phyloP scores from a whole-genome alignment of 2,888 invertebrate species.

The Conus canariensis region DNA sequence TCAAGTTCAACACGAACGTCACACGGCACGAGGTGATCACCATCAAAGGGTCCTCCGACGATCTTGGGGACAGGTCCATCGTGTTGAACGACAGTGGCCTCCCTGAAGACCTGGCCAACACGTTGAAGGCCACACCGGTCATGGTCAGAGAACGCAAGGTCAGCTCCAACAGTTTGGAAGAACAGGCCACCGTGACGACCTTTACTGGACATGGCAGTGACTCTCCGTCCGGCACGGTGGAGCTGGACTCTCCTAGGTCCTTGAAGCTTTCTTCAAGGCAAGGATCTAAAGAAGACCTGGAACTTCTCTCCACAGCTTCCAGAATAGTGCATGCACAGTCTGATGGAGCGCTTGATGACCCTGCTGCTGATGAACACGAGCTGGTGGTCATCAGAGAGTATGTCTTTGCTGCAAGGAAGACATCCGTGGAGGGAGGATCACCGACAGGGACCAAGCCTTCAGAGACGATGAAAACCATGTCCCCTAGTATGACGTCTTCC shows the following conservation, averaged over 20 bases:
- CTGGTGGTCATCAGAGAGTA: conserved; percentile 32
- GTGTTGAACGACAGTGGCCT: conserved; percentile 26
- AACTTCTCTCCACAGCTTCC: conserved; percentile 33
- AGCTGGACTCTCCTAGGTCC: not conserved
- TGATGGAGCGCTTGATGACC: not conserved
- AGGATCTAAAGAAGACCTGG: conserved; percentile 16
- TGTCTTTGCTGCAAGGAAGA: conserved; percentile 23
- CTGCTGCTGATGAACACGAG: conserved; percentile 11
- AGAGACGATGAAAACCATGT: not conserved
- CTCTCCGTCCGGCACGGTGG: not conserved
- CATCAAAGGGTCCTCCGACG: not conserved
- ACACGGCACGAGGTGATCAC: conserved; percentile 16
- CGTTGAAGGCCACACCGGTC: conserved; percentile 20
- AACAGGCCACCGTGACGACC: not conserved
- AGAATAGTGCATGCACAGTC: conserved; percentile 24
- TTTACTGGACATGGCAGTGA: not conserved
- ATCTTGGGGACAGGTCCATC: conserved; percentile 13
- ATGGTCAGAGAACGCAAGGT: conserved; percentile 22
- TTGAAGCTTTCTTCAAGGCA: not conserved
- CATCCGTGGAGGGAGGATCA: not conserved
- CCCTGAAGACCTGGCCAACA: conserved; percentile 13
- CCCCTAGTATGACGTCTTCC: not conserved
- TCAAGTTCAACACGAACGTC: conserved; percentile 15
- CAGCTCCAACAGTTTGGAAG: not conserved
- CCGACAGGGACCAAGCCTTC: not conserved